Percentiles rank a stretch among this genome's conserved stretches.
Evolutionary conservation across 1,140 invertebrate genomes (phyloP).

Genomic region (Tetramorium alpestre): DNA sequence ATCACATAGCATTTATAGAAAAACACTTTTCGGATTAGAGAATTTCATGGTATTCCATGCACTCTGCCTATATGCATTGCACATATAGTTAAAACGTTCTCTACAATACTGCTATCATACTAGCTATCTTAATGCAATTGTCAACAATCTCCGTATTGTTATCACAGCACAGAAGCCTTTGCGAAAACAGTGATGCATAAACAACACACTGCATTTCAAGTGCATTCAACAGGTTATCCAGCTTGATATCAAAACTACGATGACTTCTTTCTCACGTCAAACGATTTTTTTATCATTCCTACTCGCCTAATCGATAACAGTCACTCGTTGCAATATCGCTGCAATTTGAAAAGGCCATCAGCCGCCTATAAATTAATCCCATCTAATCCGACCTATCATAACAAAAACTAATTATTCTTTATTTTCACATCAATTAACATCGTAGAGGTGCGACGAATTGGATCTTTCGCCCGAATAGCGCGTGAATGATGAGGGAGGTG

Average conservation of each 20-base stretch:
- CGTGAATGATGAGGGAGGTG: constrained; percentile 34
- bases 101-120: background rate
- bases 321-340: background rate
- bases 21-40: background rate
- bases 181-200: constrained; percentile 13
- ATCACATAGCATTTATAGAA: background rate
- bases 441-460: constrained; percentile 27
- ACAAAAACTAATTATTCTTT: constrained; percentile 25
- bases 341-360: background rate
- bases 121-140: background rate
- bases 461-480: constrained; percentile 39
- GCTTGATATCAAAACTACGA: background rate
- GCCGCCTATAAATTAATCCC: background rate
- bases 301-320: background rate
- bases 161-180: background rate
- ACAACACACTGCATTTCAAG: constrained; percentile 24
- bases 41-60: background rate
- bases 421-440: constrained; percentile 12
- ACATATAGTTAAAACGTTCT: constrained; percentile 1
- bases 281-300: background rate
- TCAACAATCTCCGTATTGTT: constrained; percentile 31
- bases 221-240: constrained; percentile 53
- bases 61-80: background rate
- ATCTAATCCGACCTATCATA: background rate
- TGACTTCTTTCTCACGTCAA: background rate